Base-by-base conservation (phyloP, 1,140 invertebrate species). In the Drosophila lacertosa region DNA sequence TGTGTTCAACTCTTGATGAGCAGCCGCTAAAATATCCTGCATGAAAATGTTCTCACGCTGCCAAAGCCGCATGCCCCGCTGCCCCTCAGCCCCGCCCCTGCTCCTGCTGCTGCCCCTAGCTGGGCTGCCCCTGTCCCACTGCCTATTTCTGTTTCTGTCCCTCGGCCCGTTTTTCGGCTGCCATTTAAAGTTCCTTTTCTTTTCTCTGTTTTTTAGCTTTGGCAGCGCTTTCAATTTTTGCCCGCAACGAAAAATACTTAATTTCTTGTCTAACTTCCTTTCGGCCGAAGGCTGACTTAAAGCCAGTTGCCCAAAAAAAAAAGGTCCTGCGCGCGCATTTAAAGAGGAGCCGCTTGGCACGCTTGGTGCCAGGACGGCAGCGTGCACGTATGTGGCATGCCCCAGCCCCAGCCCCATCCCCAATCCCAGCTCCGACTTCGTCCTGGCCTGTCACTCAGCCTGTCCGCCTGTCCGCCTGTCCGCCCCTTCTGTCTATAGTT, bases 1-100 rank as follows among this genome's bases (percentile, higher is more conserved):
- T 86, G 82, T 86, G 82, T 86, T 88, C 77, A 80, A 88, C 82
- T 81, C 82, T 78, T 72, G 82, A 78, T 67, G 70, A 77, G 79
- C 78, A 80, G 77, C 78, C 67, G 73, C 77, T 86, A 80, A 84
- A 84, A 84, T 86, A 86, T 86, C 82, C 81, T 86, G 82, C 81
- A 86, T 86, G 71, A 88, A 86, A 86, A 86, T 88, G 63, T 86
- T 86, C 82, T 86, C 82, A 86, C 82, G 82, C 82, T 86, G 82
- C 82, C 76, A 55, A 51, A 64, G 60, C 53, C 54, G 33, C 53
- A 11, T 24, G 44, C 7, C 48, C 44, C 29, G 22, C 29, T 26
- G 7, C 9, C 47, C 20, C 2, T 16, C 18, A 39, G 9, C 33
- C 42, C 33, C 15, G 29, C 2, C 32, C 20, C 18, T 39, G 9